phyloP scores from a whole-genome alignment of 2,888 invertebrate species.

The Mermis nigrescens region DNA sequence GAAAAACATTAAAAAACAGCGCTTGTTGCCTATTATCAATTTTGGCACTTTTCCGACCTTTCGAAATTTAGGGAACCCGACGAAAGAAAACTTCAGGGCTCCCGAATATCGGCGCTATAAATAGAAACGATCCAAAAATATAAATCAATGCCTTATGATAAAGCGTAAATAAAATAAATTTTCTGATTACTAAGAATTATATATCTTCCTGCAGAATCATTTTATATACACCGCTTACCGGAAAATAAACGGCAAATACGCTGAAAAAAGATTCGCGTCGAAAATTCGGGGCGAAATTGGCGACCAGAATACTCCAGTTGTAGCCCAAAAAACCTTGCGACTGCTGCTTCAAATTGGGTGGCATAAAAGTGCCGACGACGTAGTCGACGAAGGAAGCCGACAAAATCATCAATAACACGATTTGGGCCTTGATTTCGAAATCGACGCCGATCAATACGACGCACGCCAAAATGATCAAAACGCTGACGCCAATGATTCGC shows the following conservation, averaged over 20 bases:
- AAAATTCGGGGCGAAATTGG: conserved; percentile 61
- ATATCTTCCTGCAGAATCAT: no score
- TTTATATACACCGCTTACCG: no score
- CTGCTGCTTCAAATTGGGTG: conserved; percentile 51
- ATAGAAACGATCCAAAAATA: no score
- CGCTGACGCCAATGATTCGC: conserved; percentile 58
- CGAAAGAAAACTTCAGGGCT: no score
- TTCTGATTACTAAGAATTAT: no score
- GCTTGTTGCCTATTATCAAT: no score
- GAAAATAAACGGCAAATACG: conserved; percentile 34
- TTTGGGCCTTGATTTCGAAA: conserved; percentile 65
- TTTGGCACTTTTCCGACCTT: no score
- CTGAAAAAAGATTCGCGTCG: conserved; percentile 56
- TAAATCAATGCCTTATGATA: no score
- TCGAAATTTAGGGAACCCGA: no score
- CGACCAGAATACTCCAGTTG: conserved; percentile 41
- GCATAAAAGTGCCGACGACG: conserved; percentile 62
- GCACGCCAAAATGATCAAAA: conserved; percentile 56
- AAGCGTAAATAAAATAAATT: no score
- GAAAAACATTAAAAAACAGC: no score
- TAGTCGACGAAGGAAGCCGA: conserved; percentile 70
- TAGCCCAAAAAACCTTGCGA: conserved; percentile 67
- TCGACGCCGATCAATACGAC: conserved; percentile 85
- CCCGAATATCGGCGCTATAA: no score
- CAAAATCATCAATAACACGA: conserved; percentile 65